Percentiles rank a stretch among this genome's conserved stretches.
Conservation (phyloP, 2,888 invertebrate genomes). For the Drosophila setosimentum region DNA sequence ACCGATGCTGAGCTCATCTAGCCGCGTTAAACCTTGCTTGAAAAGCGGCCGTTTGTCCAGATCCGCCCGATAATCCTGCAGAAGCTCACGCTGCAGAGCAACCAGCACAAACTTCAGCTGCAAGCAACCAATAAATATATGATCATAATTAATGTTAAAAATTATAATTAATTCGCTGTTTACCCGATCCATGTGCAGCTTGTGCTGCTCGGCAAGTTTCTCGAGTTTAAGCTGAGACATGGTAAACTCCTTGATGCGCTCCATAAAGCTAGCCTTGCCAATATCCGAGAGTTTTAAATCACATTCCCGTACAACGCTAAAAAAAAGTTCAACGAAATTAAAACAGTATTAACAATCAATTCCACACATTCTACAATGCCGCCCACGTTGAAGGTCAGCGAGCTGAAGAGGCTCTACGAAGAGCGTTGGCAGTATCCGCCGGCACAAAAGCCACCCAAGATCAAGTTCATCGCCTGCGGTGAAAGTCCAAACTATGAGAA, state of each 20-base stretch:
- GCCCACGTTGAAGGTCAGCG: conserved; percentile 31
- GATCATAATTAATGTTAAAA: not conserved
- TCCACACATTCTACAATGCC: conserved; percentile 31
- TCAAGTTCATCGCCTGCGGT: conserved; percentile 47
- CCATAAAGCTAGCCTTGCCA: conserved; percentile 85
- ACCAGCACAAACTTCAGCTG: conserved; percentile 86
- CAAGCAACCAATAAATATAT: conserved; percentile 9
- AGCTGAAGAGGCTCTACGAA: conserved; percentile 46
- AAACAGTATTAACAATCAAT: conserved; percentile 1
- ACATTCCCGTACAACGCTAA: conserved; percentile 84
- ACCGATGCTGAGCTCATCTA: conserved; percentile 88
- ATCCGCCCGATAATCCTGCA: conserved; percentile 91
- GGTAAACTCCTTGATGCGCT: conserved; percentile 77
- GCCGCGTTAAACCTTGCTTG: conserved; percentile 89
- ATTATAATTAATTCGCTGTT: conserved; percentile 71
- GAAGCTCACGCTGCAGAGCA: conserved; percentile 87
- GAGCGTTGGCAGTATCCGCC: conserved; percentile 64
- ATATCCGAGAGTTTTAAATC: conserved; percentile 83
- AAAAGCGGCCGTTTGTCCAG: conserved; percentile 90
- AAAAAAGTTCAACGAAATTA: conserved; percentile 32
- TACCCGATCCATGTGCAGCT: conserved; percentile 88
- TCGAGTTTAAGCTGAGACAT: conserved; percentile 68
- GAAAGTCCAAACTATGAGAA: conserved; percentile 23
- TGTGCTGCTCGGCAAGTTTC: conserved; percentile 86
- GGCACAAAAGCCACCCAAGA: conserved; percentile 11